Conservation (phyloP, 2,797 vertebrate genomes). For the Lacerta viridis region DNA sequence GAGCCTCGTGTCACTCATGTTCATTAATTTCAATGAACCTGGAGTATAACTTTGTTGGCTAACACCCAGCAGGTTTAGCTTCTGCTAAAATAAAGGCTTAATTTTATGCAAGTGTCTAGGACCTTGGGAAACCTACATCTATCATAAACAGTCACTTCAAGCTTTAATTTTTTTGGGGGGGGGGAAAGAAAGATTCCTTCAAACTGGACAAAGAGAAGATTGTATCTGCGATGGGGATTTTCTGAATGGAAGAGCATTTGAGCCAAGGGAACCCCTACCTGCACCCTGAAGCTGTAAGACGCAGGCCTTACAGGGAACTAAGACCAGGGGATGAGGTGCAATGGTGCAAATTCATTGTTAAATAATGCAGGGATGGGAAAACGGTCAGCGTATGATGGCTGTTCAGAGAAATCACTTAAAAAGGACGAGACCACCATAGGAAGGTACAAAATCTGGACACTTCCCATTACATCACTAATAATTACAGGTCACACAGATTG, state of each 20-base stretch:
- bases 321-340: background rate
- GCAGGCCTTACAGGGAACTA: no score
- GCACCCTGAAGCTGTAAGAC: background rate
- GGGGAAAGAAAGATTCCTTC: background rate
- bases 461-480: background rate
- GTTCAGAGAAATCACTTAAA: background rate
- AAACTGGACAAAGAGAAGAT: background rate
- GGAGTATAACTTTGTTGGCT: no score
- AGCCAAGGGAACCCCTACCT: background rate
- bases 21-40: no score
- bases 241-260: background rate
- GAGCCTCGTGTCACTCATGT: no score
- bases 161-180: no score
- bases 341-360: background rate
- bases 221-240: no score
- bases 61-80: background rate
- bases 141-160: background rate
- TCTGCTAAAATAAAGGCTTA: background rate
- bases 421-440: background rate
- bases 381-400: background rate
- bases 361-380: background rate
- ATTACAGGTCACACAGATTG: background rate
- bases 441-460: background rate
- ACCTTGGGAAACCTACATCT: background rate
- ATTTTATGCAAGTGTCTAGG: background rate